Base-by-base conservation (phyloP, 2,797 vertebrate genomes). In the Galaxias olidus region DNA sequence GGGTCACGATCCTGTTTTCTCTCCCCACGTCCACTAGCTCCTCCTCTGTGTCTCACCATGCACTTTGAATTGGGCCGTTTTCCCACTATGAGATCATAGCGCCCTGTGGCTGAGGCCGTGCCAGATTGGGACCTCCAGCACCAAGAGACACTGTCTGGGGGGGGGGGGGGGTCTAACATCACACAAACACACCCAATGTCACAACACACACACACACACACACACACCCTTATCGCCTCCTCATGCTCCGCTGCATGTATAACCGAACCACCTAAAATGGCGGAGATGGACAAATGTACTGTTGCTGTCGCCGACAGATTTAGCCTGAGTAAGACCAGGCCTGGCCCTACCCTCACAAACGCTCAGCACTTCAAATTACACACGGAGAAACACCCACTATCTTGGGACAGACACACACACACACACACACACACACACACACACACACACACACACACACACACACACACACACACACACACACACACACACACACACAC, bases 111-210 rank as follows among this genome's bases (percentile, higher is more conserved):
- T 75, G 83, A 81, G 86, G 77, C 80, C 17, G 69, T 71, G 82
- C 87, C 87, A 88, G 84, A 87, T 87, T 84, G 78, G n/a, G 62
- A 73, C 72, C 70, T 68, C 77, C 71, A 70, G 82, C 71, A 81
- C 73, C 74, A 72, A 54, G 64, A 66, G 66, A 64, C 82, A 74
- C 75, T 82, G 48, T 74, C 73, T 75, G 80, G 56, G 61, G 56
- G 65, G 15, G 15, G 80, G 56, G 61, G 56, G 65, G 15, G 15
- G 51, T 69, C 61, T 45, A 65, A 47, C 45, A 14, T 60, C 61
- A 51, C 12, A 7, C 57, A 45, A 14, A 52, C 57, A 46, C 40
- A 15, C 30, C 14, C 55, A 12, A 57, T 40, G 40, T 14, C 19
- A 18, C 7, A 9, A 60, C 44, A 8, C 58, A 60, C 59, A 50